A percentile compares a stretch with the other conserved stretches of the same genome.
Conservation (phyloP, 2,113 vertebrate genomes). For the Ursus arctos region DNA sequence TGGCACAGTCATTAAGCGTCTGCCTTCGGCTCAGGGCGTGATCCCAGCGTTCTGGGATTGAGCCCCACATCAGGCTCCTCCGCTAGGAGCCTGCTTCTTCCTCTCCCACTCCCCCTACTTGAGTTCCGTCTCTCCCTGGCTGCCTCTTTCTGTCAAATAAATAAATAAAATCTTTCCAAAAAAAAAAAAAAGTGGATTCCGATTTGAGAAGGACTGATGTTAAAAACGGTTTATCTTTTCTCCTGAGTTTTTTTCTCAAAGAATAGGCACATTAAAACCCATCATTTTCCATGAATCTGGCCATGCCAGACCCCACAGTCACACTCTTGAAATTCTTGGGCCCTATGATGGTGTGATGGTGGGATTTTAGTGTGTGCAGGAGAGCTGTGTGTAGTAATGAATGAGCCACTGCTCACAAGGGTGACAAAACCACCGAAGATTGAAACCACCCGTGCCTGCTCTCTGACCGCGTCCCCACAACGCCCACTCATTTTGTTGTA, state of each 20-base stretch:
- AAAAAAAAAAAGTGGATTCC: not conserved
- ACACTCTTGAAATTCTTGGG: not conserved
- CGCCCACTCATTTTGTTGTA: not conserved
- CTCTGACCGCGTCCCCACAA: not conserved
- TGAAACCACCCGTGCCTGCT: not conserved
- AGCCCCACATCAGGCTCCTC: too few relatives aligned
- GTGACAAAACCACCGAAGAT: not conserved
- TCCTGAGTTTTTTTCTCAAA: not conserved
- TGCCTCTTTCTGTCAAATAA: too few relatives aligned
- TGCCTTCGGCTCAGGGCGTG: too few relatives aligned
- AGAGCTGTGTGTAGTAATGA: fast-evolving
- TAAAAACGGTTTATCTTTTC: not conserved
- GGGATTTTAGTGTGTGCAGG: not conserved
- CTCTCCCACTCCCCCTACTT: too few relatives aligned
- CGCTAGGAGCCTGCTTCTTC: too few relatives aligned
- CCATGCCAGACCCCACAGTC: not conserved
- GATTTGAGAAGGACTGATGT: not conserved
- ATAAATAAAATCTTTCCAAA: too few relatives aligned
- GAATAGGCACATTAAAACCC: not conserved
- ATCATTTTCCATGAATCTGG: not conserved
- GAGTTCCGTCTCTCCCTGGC: too few relatives aligned
- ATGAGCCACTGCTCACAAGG: not conserved
- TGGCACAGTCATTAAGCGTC: too few relatives aligned
- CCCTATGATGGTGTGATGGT: fast-evolving
- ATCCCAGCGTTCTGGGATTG: too few relatives aligned